These are phyloP conservation scores for Girardinus metallicus DNA, from an alignment of 2,797 vertebrate genomes.

Conservation along the genomic window DNA sequence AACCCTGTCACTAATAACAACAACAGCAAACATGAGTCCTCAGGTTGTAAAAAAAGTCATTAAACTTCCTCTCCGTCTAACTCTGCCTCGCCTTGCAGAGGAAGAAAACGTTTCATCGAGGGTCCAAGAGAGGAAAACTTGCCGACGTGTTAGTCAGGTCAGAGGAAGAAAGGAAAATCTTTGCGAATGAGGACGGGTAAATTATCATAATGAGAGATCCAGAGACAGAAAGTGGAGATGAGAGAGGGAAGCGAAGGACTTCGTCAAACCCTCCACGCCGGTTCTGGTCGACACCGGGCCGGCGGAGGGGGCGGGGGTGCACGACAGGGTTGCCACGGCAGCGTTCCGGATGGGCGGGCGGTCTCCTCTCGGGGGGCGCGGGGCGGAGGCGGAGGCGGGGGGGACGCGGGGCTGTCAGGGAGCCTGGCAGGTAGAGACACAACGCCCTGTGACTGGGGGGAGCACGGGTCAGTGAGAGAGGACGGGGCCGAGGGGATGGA, in stretches of 20 bases:
- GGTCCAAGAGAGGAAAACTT: constrained; percentile 49
- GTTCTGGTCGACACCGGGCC: constrained; percentile 50
- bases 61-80: neutral
- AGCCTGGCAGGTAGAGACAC: constrained; percentile 81
- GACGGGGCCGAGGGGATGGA: constrained; percentile 68
- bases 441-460: constrained; percentile 75
- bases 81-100: constrained; percentile 9
- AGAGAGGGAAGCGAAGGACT: constrained; percentile 51
- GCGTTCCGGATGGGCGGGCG: constrained; percentile 79
- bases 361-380: constrained; percentile 76
- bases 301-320: constrained; percentile 33
- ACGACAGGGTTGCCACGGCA: constrained; percentile 70
- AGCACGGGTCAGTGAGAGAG: constrained; percentile 79
- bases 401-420: constrained; percentile 75
- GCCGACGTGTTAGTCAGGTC: constrained; percentile 58
- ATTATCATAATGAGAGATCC: constrained; percentile 65
- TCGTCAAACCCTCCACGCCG: constrained; percentile 67
- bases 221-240: constrained; percentile 47
- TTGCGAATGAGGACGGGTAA: constrained; percentile 35
- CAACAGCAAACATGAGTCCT: constrained; percentile 11
- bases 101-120: constrained; percentile 28
- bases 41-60: constrained; percentile 11
- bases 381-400: constrained; percentile 49
- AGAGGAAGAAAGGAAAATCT: constrained; percentile 29
- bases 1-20: neutral